Conservation (phyloP, 2,113 vertebrate species). For the Trachemys scripta region DNA sequence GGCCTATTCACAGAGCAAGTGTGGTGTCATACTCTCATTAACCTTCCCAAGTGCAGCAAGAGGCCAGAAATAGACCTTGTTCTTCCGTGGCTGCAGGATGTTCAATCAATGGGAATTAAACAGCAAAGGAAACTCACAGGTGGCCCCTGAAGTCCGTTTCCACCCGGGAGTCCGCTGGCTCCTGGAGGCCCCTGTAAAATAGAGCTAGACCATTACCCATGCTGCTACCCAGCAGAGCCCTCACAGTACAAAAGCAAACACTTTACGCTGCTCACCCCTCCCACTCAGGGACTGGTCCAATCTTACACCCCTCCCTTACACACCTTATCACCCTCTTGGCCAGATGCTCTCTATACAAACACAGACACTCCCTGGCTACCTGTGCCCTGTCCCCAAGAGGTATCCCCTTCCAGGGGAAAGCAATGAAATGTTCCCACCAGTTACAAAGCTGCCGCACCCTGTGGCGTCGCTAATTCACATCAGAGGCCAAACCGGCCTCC, state of each 20-base stretch:
- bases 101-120: neutral
- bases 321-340: no score
- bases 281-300: accelerated
- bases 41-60: accelerated
- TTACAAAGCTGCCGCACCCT: neutral
- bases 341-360: neutral
- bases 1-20: neutral
- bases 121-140: constrained; percentile 81
- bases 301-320: neutral
- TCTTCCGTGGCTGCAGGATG: neutral
- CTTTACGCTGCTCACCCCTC: accelerated
- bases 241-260: neutral
- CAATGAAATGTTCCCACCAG: accelerated
- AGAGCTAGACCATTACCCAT: neutral
- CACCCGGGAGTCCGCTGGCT: constrained; percentile 91
- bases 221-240: accelerated
- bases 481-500: neutral
- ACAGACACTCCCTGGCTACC: accelerated
- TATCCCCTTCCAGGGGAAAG: accelerated
- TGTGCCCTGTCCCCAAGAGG: neutral
- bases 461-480: neutral
- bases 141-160: constrained; percentile 88
- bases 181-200: constrained; percentile 89
- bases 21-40: neutral
- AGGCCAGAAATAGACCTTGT: neutral